Conservation (phyloP, 2,888 invertebrate genomes). For the Drosophila antonietae region DNA sequence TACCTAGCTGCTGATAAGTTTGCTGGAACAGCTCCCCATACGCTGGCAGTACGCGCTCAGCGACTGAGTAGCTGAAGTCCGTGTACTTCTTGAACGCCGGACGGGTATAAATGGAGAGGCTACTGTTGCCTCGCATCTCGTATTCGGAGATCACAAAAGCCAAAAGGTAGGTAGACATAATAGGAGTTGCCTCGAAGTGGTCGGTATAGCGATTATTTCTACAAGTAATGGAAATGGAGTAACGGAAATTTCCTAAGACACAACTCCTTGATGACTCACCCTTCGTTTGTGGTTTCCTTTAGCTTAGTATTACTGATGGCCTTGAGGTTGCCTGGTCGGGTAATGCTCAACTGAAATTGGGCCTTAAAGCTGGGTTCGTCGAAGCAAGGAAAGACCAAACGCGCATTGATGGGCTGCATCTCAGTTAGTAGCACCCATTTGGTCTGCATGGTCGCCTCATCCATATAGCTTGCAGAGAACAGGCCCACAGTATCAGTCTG, state of each 20-base stretch:
- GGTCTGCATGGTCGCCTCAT: slow-evolving; percentile 42
- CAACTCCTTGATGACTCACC: slow-evolving; percentile 43
- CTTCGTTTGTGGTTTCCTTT: slow-evolving; percentile 35
- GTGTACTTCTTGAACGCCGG: slow-evolving; percentile 88
- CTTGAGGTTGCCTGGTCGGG: slow-evolving; percentile 83
- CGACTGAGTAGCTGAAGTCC: slow-evolving; percentile 86
- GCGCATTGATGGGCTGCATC: slow-evolving; percentile 88
- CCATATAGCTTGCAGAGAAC: slow-evolving; percentile 70
- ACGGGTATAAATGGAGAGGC: slow-evolving; percentile 87
- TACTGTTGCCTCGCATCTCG: slow-evolving; percentile 55
- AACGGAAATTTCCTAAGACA: not conserved
- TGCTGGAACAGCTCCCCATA: slow-evolving; percentile 89
- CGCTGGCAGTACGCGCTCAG: slow-evolving; percentile 48
- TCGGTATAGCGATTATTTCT: slow-evolving; percentile 67
- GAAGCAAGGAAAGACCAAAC: slow-evolving; percentile 90
- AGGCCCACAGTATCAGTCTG: slow-evolving; percentile 79
- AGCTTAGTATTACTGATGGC: slow-evolving; percentile 81
- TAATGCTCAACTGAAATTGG: slow-evolving; percentile 87
- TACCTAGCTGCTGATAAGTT: slow-evolving; percentile 85
- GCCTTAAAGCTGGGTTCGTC: slow-evolving; percentile 91
- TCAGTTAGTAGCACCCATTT: slow-evolving; percentile 87
- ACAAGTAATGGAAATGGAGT: not conserved
- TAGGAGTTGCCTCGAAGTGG: slow-evolving; percentile 83
- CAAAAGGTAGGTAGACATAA: slow-evolving; percentile 92
- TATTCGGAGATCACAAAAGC: slow-evolving; percentile 90